Percentiles rank a stretch among this genome's conserved stretches.
These are phyloP conservation scores for Varecia variegata DNA, from an alignment of 2,797 vertebrate species.

Conservation along the genomic window DNA sequence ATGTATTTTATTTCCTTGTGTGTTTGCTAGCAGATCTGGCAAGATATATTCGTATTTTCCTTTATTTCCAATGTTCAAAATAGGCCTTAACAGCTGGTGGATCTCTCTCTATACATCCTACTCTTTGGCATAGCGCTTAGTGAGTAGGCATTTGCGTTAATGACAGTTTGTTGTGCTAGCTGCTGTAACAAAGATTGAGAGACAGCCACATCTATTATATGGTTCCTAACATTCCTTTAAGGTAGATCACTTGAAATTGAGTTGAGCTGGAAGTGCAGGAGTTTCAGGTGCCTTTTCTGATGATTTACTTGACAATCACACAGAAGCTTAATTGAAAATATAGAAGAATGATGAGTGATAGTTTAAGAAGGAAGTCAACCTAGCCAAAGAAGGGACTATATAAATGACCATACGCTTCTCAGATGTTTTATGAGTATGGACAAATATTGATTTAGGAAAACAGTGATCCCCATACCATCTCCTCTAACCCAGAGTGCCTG, in stretches of 20 bases:
- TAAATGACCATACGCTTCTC: slow-evolving; percentile 41
- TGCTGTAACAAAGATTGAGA: slow-evolving; percentile 8
- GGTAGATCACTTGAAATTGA: neutral
- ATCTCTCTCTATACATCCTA: too few relatives aligned
- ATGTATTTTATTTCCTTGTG: neutral
- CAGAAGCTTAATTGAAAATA: slow-evolving; percentile 39
- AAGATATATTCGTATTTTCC: neutral
- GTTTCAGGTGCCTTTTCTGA: slow-evolving; percentile 40
- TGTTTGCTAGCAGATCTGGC: neutral
- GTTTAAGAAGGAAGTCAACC: slow-evolving; percentile 47
- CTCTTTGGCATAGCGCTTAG: neutral
- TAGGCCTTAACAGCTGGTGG: neutral
- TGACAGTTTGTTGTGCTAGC: neutral
- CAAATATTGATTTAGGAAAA: slow-evolving; percentile 55
- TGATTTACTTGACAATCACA: slow-evolving; percentile 57
- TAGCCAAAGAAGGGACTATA: slow-evolving; percentile 12
- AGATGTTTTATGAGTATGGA: slow-evolving; percentile 46
- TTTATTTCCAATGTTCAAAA: neutral
- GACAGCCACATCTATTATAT: neutral
- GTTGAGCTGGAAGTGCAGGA: neutral
- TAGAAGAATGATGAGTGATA: neutral
- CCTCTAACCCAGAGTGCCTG: neutral
- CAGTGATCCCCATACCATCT: neutral
- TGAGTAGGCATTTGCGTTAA: neutral
- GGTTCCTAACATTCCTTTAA: neutral